Conservation (phyloP, 2,888 invertebrate species). For the Lithodes maja region DNA sequence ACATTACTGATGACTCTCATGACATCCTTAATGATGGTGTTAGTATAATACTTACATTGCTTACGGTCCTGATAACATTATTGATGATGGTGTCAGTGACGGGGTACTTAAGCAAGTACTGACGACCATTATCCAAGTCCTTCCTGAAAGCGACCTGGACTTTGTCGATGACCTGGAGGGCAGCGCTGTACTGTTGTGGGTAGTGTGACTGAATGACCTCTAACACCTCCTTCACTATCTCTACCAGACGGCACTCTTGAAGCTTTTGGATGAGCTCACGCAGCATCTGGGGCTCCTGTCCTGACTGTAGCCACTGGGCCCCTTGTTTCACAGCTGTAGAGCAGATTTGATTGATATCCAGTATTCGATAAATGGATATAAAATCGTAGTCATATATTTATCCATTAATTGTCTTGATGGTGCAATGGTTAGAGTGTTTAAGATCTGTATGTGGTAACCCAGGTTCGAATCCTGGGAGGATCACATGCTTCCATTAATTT, state of each 20-base stretch:
- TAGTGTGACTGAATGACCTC: conserved; percentile 11
- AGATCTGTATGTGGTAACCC: too few relatives aligned
- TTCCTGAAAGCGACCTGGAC: background rate
- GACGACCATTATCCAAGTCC: conserved; percentile 16
- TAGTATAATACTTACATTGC: conserved; percentile 34
- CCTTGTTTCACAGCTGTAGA: conserved; percentile 16
- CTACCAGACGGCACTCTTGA: background rate
- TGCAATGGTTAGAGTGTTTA: too few relatives aligned
- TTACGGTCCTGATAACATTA: conserved; percentile 8
- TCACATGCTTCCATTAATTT: too few relatives aligned
- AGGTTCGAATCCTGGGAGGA: too few relatives aligned
- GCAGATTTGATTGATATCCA: too few relatives aligned
- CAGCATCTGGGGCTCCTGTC: conserved; percentile 30
- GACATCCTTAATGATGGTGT: background rate
- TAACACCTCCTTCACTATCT: background rate
- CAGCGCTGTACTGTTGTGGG: conserved; percentile 36
- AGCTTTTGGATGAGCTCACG: conserved; percentile 6
- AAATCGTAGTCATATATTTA: too few relatives aligned
- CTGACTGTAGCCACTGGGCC: conserved; percentile 21
- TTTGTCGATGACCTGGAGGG: conserved; percentile 8
- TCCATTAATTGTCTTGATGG: too few relatives aligned
- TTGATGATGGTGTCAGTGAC: background rate
- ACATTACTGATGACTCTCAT: background rate
- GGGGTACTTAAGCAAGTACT: background rate
- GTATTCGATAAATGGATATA: too few relatives aligned